Conservation (phyloP, 1,140 invertebrate genomes). For the Neelides sp. region DNA sequence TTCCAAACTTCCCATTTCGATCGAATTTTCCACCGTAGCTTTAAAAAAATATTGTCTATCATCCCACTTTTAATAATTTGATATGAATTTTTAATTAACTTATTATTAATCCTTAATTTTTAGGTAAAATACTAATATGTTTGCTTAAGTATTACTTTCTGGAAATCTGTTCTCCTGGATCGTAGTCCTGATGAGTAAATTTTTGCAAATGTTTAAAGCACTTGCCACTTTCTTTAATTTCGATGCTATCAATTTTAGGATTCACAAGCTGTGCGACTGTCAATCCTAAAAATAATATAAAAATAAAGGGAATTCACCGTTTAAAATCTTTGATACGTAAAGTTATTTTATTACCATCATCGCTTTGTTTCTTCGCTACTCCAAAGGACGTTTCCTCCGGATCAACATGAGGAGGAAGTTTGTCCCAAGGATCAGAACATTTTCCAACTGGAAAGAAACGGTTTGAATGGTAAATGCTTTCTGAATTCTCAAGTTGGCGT, state of each 20-base stretch:
- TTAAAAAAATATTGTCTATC: not conserved
- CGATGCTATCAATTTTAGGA: slow-evolving; percentile 11
- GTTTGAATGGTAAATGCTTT: slow-evolving; percentile 24
- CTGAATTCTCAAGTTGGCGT: slow-evolving; percentile 14
- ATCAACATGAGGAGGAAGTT: slow-evolving; percentile 18
- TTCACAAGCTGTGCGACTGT: slow-evolving; percentile 9
- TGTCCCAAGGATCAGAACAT: slow-evolving; percentile 19
- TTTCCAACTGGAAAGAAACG: slow-evolving; percentile 16
- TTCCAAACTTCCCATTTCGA: slow-evolving; percentile 20
- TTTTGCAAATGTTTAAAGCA: slow-evolving; percentile 15
- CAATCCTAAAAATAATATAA: not conserved
- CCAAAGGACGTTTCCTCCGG: slow-evolving; percentile 20
- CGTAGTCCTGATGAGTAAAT: slow-evolving; percentile 21
- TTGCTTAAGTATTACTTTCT: slow-evolving; percentile 10
- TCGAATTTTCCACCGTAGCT: slow-evolving; percentile 16
- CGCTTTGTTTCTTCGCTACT: slow-evolving; percentile 13
- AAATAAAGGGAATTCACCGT: not conserved
- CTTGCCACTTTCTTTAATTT: slow-evolving; percentile 16
- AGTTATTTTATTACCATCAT: not conserved
- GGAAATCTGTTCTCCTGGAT: slow-evolving; percentile 25
- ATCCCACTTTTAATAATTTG: not conserved
- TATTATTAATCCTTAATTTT: not conserved
- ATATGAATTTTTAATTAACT: not conserved
- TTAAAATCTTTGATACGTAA: not conserved
- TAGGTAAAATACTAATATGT: not conserved